Base-by-base conservation (phyloP, 2,797 vertebrate species). In the Pseudopleuronectes americanus region DNA sequence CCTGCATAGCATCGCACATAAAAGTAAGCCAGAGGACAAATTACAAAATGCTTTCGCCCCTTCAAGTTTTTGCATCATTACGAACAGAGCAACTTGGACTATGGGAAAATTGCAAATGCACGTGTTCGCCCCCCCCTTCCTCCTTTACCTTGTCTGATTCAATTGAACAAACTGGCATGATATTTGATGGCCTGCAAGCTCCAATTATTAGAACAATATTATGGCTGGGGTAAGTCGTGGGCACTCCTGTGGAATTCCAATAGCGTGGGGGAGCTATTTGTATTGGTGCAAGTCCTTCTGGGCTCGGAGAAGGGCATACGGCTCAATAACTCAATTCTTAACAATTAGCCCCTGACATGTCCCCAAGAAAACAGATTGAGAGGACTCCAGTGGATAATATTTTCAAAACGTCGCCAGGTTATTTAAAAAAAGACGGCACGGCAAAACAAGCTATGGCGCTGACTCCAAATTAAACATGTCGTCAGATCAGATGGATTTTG, bases 281-380 rank as follows among this genome's bases (percentile, higher is more conserved):
- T 91, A 91, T 92, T 93, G 86, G 90, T 71, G 77, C 79, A 74
- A 87, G 93, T 93, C 91, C 90, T 94, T 92, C 89, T 92, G 88
- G 91, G 90, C 68, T 87, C 71, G 70, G 52, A 78, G 92, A 95
- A 94, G 94, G 94, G 92, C 93, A 93, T 82, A 78, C 84, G 68
- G 89, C 92, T 94, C 92, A 92, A 95, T 93, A 94, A 93, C 90
- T 94, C 92, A 93, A 94, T 94, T 94, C 89, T 91, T 90, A 92
- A 93, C 93, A 95, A 94, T 95, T 94, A 95, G 93, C 91, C 91
- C 85, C 84, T 92, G 93, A 91, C 92, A 90, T 87, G 87, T 94
- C 83, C 71, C 79, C 80, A 64, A 68, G 84, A 91, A 90, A 88
- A 86, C 81, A 86, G 85, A 93, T 89, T 84, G 83, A 86, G 80